A percentile compares a stretch with the other conserved stretches of the same genome.
phyloP scores from a whole-genome alignment of 2,888 invertebrate genomes.

The Taenaris catops region DNA sequence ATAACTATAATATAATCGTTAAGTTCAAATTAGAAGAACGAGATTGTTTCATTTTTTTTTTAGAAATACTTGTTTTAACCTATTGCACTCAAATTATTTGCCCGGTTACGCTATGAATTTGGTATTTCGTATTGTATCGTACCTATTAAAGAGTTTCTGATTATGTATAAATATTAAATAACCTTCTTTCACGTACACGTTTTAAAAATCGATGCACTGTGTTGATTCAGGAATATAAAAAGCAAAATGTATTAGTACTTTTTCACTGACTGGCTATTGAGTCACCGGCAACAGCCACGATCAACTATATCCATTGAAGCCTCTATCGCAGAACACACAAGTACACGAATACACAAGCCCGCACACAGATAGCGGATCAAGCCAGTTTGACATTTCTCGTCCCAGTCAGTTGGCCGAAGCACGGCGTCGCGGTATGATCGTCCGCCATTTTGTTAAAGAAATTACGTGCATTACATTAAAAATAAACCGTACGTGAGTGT shows the following conservation, averaged over 20 bases:
- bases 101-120: too few species aligned
- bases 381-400: constrained; percentile 71
- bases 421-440: constrained; percentile 67
- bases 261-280: constrained; percentile 46
- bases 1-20: not conserved
- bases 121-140: too few species aligned
- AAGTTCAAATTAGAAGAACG: not conserved
- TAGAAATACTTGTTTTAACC: too few species aligned
- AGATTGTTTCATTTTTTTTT: not conserved
- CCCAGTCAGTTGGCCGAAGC: constrained; percentile 70
- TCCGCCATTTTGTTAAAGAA: constrained; percentile 56
- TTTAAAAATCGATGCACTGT: too few species aligned
- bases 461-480: constrained; percentile 51
- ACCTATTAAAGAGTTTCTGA: too few species aligned
- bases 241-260: constrained; percentile 34
- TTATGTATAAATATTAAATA: too few species aligned
- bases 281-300: constrained; percentile 33
- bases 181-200: too few species aligned
- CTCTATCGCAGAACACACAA: constrained; percentile 32
- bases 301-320: constrained; percentile 55
- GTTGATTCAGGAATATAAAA: too few species aligned
- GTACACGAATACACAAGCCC: constrained; percentile 37
- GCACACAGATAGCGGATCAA: constrained; percentile 31
- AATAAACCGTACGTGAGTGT: constrained; percentile 65
- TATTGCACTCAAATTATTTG: too few species aligned